A percentile compares a stretch with the other conserved stretches of the same genome.
These are phyloP conservation scores for Blera fallax DNA, from an alignment of 2,888 invertebrate species.

Conservation along the genomic window DNA sequence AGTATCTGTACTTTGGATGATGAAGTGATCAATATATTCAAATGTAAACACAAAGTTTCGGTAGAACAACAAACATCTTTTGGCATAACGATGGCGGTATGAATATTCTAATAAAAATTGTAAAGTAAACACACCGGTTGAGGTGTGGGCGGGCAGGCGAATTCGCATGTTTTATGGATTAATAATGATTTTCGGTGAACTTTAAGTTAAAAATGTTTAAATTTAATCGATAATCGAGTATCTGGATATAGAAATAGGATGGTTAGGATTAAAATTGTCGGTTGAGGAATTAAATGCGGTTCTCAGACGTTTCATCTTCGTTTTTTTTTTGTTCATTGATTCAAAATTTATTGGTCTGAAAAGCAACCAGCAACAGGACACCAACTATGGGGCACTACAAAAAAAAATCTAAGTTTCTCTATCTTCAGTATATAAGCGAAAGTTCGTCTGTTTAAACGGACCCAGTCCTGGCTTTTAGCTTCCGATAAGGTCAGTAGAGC, in stretches of 20 bases:
- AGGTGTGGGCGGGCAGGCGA: neutral
- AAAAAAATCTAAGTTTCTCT: too few species aligned
- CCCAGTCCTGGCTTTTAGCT: too few species aligned
- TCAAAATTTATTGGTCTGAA: too few species aligned
- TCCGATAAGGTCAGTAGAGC: too few species aligned
- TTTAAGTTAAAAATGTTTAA: slow-evolving; percentile 1
- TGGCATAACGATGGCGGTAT: slow-evolving; percentile 3
- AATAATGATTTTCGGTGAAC: neutral
- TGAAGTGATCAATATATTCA: slow-evolving; percentile 54
- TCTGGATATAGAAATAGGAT: neutral
- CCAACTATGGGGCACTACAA: too few species aligned
- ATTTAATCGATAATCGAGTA: neutral
- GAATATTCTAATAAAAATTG: slow-evolving; percentile 43
- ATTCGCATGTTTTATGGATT: neutral
- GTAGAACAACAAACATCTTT: slow-evolving; percentile 22
- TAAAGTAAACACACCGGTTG: slow-evolving; percentile 29
- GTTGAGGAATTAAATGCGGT: neutral
- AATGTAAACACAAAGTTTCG: slow-evolving; percentile 54
- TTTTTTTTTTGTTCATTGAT: too few species aligned
- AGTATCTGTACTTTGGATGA: slow-evolving; percentile 1
- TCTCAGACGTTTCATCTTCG: too few species aligned
- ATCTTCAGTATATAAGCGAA: too few species aligned
- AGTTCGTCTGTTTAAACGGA: too few species aligned
- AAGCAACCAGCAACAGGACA: too few species aligned
- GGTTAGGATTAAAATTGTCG: neutral